phyloP scores from a whole-genome alignment of 2,113 vertebrate genomes.

The Cyanoramphus novaezelandiae region DNA sequence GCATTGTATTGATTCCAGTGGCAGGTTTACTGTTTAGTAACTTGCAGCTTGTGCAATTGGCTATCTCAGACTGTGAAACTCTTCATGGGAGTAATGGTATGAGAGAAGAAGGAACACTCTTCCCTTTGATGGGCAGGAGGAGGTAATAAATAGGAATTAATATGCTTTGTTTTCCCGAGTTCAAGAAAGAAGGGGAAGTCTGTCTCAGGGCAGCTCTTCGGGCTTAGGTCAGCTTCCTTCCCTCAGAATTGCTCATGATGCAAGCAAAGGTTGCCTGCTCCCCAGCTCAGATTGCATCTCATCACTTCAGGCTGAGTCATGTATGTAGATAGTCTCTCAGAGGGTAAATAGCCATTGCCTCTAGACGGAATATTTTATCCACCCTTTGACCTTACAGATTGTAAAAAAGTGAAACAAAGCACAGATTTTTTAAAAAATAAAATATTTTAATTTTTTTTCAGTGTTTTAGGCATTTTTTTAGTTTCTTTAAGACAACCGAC shows the following conservation, averaged over 20 bases:
- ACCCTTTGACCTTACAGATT: background rate
- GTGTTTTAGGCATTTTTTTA: background rate
- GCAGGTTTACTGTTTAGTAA: background rate
- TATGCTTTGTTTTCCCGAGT: background rate
- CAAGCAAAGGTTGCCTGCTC: background rate
- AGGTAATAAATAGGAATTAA: background rate
- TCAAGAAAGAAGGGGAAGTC: background rate
- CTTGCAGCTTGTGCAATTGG: background rate
- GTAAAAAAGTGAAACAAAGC: background rate
- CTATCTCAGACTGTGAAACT: background rate
- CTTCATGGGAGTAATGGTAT: fast-evolving
- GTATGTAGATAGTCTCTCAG: background rate
- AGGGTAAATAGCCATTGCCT: background rate
- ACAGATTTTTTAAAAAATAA: background rate
- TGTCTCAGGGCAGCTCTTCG: background rate
- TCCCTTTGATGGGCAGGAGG: background rate
- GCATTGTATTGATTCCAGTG: background rate
- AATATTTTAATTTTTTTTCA: background rate
- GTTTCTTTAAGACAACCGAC: background rate
- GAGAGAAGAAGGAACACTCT: background rate
- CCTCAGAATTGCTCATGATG: background rate
- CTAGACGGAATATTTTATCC: background rate
- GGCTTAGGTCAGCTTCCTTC: background rate
- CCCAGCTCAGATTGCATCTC: background rate
- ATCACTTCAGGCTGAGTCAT: background rate